A percentile compares a stretch with the other conserved stretches of the same genome.
These are phyloP conservation scores for Rhopalosiphum nymphaeae DNA, from an alignment of 2,888 invertebrate species.

Conservation along the genomic window DNA sequence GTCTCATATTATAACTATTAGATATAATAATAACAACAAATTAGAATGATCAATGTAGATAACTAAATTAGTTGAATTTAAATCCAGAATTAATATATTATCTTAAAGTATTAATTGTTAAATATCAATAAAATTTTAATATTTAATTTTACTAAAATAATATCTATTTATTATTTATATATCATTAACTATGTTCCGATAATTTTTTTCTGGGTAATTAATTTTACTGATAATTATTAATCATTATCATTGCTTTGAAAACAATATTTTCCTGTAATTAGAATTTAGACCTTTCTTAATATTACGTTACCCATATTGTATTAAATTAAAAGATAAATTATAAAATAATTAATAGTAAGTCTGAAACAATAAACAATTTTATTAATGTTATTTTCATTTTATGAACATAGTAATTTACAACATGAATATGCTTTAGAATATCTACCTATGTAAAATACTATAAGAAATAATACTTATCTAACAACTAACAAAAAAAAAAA, in stretches of 20 bases:
- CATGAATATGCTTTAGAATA: not conserved
- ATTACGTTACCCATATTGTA: not conserved
- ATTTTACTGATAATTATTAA: not conserved
- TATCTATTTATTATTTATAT: not conserved
- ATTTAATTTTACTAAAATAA: not conserved
- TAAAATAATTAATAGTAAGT: not conserved
- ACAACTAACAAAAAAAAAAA: not conserved
- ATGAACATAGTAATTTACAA: not conserved
- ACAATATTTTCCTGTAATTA: not conserved
- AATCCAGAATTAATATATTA: not conserved
- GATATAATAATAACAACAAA: not conserved
- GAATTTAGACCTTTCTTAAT: not conserved
- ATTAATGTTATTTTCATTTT: not conserved
- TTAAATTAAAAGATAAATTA: not conserved
- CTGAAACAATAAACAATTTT: not conserved
- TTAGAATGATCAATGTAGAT: not conserved
- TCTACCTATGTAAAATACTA: not conserved
- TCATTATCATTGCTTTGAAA: not conserved
- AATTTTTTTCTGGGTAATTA: not conserved
- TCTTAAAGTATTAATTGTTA: not conserved
- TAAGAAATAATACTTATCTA: not conserved
- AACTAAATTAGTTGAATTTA: not conserved
- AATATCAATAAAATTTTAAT: not conserved
- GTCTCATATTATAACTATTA: not conserved
- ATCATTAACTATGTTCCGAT: not conserved